A percentile compares a stretch with the other conserved stretches of the same genome.
phyloP scores from a whole-genome alignment of 2,888 invertebrate genomes.

The Plagiodera versicolora region DNA sequence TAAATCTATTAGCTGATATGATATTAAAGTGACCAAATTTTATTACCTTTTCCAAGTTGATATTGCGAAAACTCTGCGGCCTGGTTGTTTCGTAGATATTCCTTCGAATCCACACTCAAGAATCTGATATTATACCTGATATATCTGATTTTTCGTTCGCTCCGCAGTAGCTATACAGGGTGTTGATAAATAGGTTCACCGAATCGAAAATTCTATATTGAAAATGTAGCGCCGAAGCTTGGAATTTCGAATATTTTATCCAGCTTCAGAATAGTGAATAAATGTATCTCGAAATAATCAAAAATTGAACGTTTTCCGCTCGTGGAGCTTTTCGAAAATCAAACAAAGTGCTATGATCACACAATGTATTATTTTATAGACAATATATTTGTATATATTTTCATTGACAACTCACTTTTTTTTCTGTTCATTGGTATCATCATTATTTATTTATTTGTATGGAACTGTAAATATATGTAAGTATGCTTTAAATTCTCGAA shows the following conservation, averaged over 20 bases:
- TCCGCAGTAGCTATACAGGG: not conserved
- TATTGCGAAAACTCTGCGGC: not conserved
- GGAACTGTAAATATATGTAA: not conserved
- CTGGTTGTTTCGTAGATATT: not conserved
- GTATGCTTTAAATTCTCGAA: not conserved
- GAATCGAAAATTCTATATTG: not conserved
- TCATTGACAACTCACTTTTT: not conserved
- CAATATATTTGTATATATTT: not conserved
- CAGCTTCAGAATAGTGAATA: not conserved
- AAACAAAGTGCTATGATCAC: not conserved
- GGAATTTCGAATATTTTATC: not conserved
- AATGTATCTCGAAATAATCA: too few relatives aligned
- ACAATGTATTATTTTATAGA: not conserved
- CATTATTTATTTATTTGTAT: not conserved
- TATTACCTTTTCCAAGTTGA: constrained; percentile 26
- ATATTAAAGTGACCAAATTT: constrained; percentile 34
- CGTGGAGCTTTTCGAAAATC: not conserved
- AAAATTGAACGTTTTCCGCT: not conserved
- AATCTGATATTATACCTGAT: not conserved
- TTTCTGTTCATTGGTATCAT: not conserved
- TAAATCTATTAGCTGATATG: constrained; percentile 20
- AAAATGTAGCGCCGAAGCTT: not conserved
- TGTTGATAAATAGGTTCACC: not conserved
- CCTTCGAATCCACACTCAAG: too few relatives aligned
- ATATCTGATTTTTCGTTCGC: not conserved